phyloP scores from a whole-genome alignment of 2,797 vertebrate species.

The Amazona finschi region DNA sequence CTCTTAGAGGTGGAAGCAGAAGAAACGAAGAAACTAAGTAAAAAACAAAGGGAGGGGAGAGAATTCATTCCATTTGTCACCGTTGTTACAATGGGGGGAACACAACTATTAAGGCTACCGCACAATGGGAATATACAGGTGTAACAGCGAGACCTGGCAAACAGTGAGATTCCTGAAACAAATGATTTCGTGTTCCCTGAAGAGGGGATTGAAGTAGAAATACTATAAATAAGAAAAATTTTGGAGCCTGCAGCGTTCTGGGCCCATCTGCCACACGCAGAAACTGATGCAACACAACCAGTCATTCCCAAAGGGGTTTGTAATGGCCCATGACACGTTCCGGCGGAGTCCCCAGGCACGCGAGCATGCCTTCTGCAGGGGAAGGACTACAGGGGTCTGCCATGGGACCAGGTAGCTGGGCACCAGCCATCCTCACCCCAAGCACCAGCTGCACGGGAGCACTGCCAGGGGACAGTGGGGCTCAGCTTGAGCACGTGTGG shows the following conservation, averaged over 20 bases:
- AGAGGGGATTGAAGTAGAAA: slow-evolving; percentile 42
- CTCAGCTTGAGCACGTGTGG: not conserved
- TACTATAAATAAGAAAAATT: slow-evolving; percentile 59
- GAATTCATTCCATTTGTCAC: slow-evolving; percentile 50
- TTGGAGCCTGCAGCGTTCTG: slow-evolving; percentile 46
- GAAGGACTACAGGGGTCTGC: not conserved
- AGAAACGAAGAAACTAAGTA: not conserved
- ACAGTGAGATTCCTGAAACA: slow-evolving; percentile 24
- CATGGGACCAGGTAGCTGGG: not conserved
- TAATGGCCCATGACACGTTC: slow-evolving; percentile 42
- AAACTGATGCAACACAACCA: slow-evolving; percentile 32
- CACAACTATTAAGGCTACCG: slow-evolving; percentile 65
- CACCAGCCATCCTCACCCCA: not conserved
- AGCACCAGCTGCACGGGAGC: not conserved
- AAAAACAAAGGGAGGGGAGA: not conserved
- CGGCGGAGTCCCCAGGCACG: not conserved
- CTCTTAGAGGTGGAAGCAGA: slow-evolving; percentile 40
- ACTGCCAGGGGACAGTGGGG: not conserved
- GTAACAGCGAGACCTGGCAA: slow-evolving; percentile 51
- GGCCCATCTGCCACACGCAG: slow-evolving; percentile 36
- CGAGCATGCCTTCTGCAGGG: not conserved
- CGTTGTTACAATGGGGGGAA: slow-evolving; percentile 52
- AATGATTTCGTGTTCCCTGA: slow-evolving; percentile 2
- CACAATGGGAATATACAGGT: slow-evolving; percentile 55
- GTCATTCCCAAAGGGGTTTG: slow-evolving; percentile 51